A percentile compares a stretch with the other conserved stretches of the same genome.
These are phyloP conservation scores for Ageneiosus marmoratus DNA, from an alignment of 2,113 vertebrate genomes.

Conservation along the genomic window DNA sequence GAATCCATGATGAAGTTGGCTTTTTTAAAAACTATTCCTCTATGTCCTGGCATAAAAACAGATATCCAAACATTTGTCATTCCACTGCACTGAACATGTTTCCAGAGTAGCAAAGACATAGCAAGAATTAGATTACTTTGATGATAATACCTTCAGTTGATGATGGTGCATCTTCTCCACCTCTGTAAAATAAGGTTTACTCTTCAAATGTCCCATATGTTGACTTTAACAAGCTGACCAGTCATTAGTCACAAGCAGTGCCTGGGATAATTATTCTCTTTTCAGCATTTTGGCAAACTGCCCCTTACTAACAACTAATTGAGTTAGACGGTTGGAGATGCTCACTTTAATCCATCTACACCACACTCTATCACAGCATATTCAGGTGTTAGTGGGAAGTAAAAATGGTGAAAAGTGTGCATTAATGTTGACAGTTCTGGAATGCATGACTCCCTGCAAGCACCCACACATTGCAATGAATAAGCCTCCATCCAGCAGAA, in stretches of 20 bases:
- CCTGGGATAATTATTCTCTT: constrained; percentile 62
- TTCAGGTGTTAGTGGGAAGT: not conserved
- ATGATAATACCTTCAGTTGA: not conserved
- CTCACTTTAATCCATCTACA: not conserved
- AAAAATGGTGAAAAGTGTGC: not conserved
- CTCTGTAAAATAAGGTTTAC: constrained; percentile 29
- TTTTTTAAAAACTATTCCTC: too few relatives aligned
- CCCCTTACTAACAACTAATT: constrained; percentile 6
- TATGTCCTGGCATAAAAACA: not conserved
- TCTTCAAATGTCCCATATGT: constrained; percentile 61
- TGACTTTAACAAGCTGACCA: constrained; percentile 58
- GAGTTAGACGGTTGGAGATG: constrained; percentile 1
- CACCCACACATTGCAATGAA: constrained; percentile 9
- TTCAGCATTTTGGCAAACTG: constrained; percentile 33
- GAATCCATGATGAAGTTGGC: not conserved
- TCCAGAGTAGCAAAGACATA: not conserved
- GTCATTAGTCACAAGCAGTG: constrained; percentile 59
- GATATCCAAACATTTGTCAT: not conserved
- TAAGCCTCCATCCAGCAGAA: constrained; percentile 17
- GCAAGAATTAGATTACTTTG: not conserved
- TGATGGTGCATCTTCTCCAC: not conserved
- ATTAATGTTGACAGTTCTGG: constrained; percentile 31
- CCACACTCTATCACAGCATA: not conserved
- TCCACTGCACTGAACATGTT: not conserved
- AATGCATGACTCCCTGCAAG: constrained; percentile 45